Evolutionary conservation across 2,888 invertebrate genomes (phyloP), one percentile per base, ranked within the genome.

Genomic region (Trissolcus japonicus): DNA sequence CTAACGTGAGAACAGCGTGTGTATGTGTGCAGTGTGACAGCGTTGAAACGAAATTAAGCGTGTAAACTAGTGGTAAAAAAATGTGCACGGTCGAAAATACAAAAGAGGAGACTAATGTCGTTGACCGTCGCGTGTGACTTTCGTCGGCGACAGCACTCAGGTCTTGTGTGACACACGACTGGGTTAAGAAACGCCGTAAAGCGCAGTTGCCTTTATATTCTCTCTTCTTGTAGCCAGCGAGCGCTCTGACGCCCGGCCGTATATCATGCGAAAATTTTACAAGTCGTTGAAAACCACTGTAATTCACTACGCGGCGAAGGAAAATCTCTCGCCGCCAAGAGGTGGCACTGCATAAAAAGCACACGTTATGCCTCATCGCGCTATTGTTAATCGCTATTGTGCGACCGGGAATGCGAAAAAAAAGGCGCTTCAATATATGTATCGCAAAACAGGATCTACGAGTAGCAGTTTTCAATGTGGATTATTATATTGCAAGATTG

Each of bases 261-360:
- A 80, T 80, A 78, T 80, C 80, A 80, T 80, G 78, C 74, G 76
- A 80, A 80, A 80, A 80, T 78, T 80, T 78, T 78, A 78, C 76
- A 74, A 80, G 76, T 76, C 80, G 78, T 80, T 78, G 75, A 54
- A 76, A 78, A 76, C 71, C 80, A 74, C 78, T 76, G 71, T 74
- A 76, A 76, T 73, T 76, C 76, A 79, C 76, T 68, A 57, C 66
- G 69, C 35, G 35, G 35, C 35, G 69, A 77, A 71, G 80, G 75
- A 78, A 78, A 78, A 71, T 55, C 71, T 46, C 55, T 2, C 43
- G 40, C 46, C 57, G 78, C 67, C 65, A 75, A 72, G 75, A 76
- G 75, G 55, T 51, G 19, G 54, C 54, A 43, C 35, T 35, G 35
- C 48, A 63, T 61, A 78, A 72, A 75, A 61, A 60, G 60, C 65